Evolutionary conservation across 2,113 vertebrate genomes (phyloP).

Genomic region (Notothenia coriiceps): DNA sequence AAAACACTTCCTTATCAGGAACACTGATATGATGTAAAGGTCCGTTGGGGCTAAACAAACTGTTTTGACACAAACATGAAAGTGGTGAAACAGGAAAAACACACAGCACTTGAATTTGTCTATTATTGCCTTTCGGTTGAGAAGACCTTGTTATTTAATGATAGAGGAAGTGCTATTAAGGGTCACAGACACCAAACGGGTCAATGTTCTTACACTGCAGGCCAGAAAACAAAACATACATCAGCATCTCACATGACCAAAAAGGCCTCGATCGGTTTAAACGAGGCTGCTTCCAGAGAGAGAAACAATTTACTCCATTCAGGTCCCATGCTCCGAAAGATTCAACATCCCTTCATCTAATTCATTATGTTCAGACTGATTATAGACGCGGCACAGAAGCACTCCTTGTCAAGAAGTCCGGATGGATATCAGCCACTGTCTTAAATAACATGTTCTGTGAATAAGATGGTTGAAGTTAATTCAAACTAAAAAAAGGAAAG

Average conservation of each 20-base stretch:
- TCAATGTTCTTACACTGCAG: background rate
- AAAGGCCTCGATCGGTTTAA: conserved; percentile 2
- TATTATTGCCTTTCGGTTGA: background rate
- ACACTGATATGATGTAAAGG: background rate
- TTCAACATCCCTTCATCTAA: conserved; percentile 51
- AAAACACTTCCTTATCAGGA: conserved; percentile 5
- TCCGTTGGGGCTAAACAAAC: background rate
- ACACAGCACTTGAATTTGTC: background rate
- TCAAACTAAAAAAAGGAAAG: conserved; percentile 36
- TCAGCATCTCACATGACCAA: conserved; percentile 24
- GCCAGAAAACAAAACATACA: conserved; percentile 5
- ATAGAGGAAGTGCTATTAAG: background rate
- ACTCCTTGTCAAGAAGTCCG: conserved; percentile 56
- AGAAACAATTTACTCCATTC: conserved; percentile 48
- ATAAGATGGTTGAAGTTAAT: conserved; percentile 37
- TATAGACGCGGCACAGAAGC: conserved; percentile 41
- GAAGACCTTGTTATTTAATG: background rate
- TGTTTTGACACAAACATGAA: conserved; percentile 14
- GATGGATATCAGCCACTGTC: conserved; percentile 69
- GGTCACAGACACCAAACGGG: background rate
- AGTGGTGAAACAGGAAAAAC: conserved; percentile 28
- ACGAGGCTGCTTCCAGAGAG: background rate
- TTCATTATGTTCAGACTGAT: conserved; percentile 41
- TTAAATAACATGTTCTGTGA: conserved; percentile 70
- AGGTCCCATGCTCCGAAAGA: conserved; percentile 28